phyloP scores from a whole-genome alignment of 2,113 vertebrate species.

The Tympanuchus pallidicinctus region DNA sequence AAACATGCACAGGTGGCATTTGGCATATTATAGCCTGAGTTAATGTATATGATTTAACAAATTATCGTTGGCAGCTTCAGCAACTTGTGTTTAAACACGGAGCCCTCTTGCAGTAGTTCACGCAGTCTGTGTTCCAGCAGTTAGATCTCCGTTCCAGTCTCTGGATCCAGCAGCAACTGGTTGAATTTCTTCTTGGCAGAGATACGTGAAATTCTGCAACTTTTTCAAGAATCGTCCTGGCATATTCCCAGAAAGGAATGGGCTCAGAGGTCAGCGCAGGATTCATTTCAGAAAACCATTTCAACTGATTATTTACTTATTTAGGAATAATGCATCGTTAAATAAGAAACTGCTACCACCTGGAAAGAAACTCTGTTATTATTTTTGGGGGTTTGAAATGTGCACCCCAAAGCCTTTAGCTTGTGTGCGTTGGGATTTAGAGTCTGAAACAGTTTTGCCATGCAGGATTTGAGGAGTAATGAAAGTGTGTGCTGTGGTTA shows the following conservation, averaged over 20 bases:
- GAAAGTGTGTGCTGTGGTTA: not conserved
- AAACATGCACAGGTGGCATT: constrained; percentile 39
- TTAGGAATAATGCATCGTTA: constrained; percentile 13
- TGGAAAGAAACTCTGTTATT: not conserved
- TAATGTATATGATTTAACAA: constrained; percentile 49
- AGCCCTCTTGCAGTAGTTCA: not conserved
- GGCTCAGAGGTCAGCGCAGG: constrained; percentile 36
- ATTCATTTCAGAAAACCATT: not conserved
- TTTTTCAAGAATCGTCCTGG: constrained; percentile 41
- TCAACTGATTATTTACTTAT: not conserved
- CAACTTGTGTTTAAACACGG: constrained; percentile 32
- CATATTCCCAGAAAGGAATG: constrained; percentile 25
- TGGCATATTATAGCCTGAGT: not conserved
- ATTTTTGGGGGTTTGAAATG: not conserved
- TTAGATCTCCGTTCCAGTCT: constrained; percentile 10
- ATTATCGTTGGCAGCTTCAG: constrained; percentile 44
- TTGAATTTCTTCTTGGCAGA: constrained; percentile 46
- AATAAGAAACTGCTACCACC: not conserved
- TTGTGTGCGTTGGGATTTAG: not conserved
- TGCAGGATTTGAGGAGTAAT: not conserved
- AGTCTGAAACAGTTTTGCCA: not conserved
- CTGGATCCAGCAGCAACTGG: not conserved
- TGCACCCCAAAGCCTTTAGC: not conserved
- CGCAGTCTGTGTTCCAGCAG: not conserved
- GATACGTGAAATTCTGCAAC: constrained; percentile 27